Percentiles rank a stretch among this genome's conserved stretches.
Conservation (phyloP, 2,113 vertebrate genomes). For the Hippolais icterina region DNA sequence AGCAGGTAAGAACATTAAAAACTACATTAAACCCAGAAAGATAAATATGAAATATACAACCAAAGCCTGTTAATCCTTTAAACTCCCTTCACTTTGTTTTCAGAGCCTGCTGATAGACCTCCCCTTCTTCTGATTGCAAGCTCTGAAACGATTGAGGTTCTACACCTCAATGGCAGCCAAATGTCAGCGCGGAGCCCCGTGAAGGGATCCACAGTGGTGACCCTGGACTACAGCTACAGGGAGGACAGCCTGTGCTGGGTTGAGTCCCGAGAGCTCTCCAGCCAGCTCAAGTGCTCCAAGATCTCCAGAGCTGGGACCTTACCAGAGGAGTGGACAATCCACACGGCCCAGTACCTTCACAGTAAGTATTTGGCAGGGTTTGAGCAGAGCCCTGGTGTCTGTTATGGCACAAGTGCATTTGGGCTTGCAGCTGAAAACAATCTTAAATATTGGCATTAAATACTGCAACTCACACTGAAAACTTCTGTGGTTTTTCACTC, state of each 20-base stretch:
- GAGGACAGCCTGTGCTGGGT: constrained; percentile 90
- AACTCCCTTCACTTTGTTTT: constrained; percentile 28
- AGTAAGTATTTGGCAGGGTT: constrained; percentile 75
- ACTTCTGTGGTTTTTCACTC: background rate
- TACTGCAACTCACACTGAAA: background rate
- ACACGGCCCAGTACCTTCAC: constrained; percentile 82
- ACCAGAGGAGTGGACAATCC: constrained; percentile 81
- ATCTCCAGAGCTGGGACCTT: constrained; percentile 77
- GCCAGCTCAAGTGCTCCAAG: constrained; percentile 84
- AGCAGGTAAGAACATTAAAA: background rate
- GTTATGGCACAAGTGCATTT: background rate
- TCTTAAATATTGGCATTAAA: background rate
- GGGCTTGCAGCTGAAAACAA: background rate
- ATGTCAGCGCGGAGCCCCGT: constrained; percentile 70
- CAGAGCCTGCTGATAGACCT: constrained; percentile 84
- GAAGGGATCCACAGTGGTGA: constrained; percentile 81
- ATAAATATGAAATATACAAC: background rate
- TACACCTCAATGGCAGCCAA: constrained; percentile 86
- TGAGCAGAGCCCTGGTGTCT: background rate
- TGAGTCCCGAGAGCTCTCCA: constrained; percentile 81
- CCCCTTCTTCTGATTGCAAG: constrained; percentile 86
- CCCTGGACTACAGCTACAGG: constrained; percentile 84
- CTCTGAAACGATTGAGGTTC: constrained; percentile 81
- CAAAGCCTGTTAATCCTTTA: background rate
- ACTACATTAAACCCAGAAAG: background rate